A percentile compares a stretch with the other conserved stretches of the same genome.
phyloP scores from a whole-genome alignment of 2,797 vertebrate genomes.

The Dicrostonyx torquatus region DNA sequence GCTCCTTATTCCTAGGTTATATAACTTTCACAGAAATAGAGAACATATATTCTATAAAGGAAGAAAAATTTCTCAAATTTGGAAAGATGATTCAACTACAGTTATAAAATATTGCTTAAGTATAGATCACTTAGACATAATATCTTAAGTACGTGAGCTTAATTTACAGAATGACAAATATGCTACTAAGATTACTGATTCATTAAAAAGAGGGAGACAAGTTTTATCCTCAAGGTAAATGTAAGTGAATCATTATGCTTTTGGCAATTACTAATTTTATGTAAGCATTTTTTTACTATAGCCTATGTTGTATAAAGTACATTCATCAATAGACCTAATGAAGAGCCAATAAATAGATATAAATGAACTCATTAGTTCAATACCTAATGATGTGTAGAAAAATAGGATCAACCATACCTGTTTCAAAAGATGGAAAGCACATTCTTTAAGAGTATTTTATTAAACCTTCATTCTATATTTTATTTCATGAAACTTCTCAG shows the following conservation, averaged over 20 bases:
- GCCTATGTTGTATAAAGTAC: neutral
- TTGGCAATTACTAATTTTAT: conserved; percentile 1
- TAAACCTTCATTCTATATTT: neutral
- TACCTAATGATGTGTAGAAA: neutral
- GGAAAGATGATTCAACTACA: neutral
- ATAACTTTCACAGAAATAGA: neutral
- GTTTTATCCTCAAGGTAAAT: conserved; percentile 14
- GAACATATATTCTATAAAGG: neutral
- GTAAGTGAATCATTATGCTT: neutral
- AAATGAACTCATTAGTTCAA: neutral
- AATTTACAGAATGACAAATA: neutral
- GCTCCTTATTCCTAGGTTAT: neutral
- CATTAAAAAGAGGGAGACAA: neutral
- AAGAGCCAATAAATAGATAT: neutral
- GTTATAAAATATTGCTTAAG: neutral
- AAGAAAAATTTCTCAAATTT: neutral
- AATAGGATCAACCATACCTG: neutral
- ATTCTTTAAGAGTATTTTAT: neutral
- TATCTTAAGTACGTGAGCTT: neutral
- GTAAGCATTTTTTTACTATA: neutral
- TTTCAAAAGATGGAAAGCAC: neutral
- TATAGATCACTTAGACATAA: neutral
- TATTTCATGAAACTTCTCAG: neutral
- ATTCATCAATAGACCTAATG: neutral
- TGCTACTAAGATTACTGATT: neutral